Evolutionary conservation across 2,113 vertebrate genomes (phyloP), one percentile per base, ranked within the genome.

Genomic region (Bostrychus sinensis): DNA sequence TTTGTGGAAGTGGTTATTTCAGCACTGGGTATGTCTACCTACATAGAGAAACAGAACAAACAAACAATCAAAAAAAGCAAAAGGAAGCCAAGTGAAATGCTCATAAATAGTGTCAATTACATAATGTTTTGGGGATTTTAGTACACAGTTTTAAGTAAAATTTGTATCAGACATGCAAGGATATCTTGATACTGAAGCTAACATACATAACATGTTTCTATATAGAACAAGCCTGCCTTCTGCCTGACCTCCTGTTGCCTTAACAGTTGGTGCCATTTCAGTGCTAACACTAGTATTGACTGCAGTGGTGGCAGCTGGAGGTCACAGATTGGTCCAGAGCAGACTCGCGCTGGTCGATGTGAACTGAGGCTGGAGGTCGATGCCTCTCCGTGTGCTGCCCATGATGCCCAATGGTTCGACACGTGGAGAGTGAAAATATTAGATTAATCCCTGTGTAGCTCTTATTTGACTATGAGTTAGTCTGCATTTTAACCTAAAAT

Each of bases 221-320:
- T n/a, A n/a, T n/a, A n/a, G n/a, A n/a, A n/a, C n/a, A n/a, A n/a
- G n/a, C n/a, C 11, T 43, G 9, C 23, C 17, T 32, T 34, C 37
- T 53, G 54, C 17, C 60, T 57, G 13, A 45, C 32, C 45, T 0
- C 50, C 43, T 46, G 69, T 83, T 83, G 55, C 56, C 74, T 83
- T 86, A 68, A 68, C 66, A 60, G 54, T 43, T 42, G 45, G 39
- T 56, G 62, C 28, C 0, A 5, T 68, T 67, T 59, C 48, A 20
- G 10, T 70, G 58, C 62, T 75, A 70, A 59, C 60, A 61, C 37
- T 53, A 7, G 58, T 84, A 87, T 88, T 75, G 87, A 88, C 80
- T 66, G 59, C 75, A 71, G 55, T 20, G 16, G 72, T 56, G 70
- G 37, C 62, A 79, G 58, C 53, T 54, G 78, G 70, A 82, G 83